Conservation (phyloP, 92 coral and sea anemone species). For the Porites divaricata region DNA sequence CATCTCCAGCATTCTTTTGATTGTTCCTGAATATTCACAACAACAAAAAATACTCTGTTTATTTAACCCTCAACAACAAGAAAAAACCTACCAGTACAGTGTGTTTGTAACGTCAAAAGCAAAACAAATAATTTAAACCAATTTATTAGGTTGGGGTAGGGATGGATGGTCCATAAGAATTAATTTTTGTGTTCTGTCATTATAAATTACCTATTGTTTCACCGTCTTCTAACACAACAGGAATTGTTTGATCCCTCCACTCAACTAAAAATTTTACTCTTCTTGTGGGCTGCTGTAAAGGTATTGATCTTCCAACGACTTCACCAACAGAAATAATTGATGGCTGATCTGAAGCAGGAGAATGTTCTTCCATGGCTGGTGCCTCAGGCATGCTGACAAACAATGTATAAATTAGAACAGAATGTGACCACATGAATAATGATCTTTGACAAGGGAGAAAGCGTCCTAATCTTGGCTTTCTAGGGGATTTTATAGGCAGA, state of each 20-base stretch:
- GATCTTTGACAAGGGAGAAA: no score
- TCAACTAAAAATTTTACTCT: conserved; percentile 77
- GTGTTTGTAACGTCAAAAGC: no score
- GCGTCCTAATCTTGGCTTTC: no score
- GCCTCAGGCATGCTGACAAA: conserved; percentile 14
- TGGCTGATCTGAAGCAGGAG: conserved; percentile 9
- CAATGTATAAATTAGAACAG: not conserved
- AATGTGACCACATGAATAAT: no score
- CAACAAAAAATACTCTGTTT: no score
- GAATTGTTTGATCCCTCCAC: conserved; percentile 89
- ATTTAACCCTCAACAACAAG: no score
- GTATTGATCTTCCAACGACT: conserved; percentile 66
- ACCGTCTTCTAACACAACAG: conserved; percentile 77
- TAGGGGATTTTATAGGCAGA: no score
- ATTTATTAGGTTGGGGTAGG: no score
- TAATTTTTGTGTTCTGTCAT: no score
- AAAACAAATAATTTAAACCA: no score
- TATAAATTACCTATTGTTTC: conserved; percentile 82
- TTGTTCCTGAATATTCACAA: conserved; percentile 60
- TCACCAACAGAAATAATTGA: conserved; percentile 44
- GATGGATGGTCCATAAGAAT: no score
- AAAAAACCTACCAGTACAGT: no score
- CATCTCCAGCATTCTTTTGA: conserved; percentile 84
- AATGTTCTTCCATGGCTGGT: not conserved
- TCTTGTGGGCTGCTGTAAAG: conserved; percentile 73